Evolutionary conservation across 2,797 vertebrate species (phyloP).

Genomic region (Acanthopagrus latus): DNA sequence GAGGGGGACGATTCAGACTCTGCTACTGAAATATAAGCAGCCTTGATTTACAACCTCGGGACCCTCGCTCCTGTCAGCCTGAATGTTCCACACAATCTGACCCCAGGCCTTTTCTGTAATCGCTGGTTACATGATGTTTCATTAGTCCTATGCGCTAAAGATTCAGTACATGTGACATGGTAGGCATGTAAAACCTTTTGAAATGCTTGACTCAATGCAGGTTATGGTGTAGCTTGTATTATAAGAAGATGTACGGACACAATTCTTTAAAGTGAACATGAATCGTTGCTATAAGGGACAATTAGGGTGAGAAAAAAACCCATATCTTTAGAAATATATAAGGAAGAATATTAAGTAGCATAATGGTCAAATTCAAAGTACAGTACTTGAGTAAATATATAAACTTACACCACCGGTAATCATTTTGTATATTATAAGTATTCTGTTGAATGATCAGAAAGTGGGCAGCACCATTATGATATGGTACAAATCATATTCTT

Average conservation of each 20-base stretch:
- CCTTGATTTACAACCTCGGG: slow-evolving; percentile 9
- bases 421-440: too few relatives aligned
- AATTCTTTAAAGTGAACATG: neutral
- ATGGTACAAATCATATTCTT: too few relatives aligned
- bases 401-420: too few relatives aligned
- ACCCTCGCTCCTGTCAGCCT: slow-evolving; percentile 18
- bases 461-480: too few relatives aligned
- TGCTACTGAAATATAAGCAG: slow-evolving; percentile 14
- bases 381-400: too few relatives aligned
- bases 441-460: too few relatives aligned
- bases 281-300: neutral
- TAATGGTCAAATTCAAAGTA: too few relatives aligned
- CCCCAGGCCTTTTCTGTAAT: slow-evolving; percentile 4
- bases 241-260: neutral
- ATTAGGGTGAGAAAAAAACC: too few relatives aligned
- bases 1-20: neutral
- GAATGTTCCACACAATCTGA: slow-evolving; percentile 4
- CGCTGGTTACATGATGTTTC: slow-evolving; percentile 1
- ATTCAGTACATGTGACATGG: neutral
- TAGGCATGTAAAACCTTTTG: neutral
- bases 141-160: neutral
- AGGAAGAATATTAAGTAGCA: too few relatives aligned
- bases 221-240: neutral
- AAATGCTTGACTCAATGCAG: neutral
- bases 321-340: too few relatives aligned